phyloP scores from a whole-genome alignment of 2,888 invertebrate genomes.

The Machimus atricapillus region DNA sequence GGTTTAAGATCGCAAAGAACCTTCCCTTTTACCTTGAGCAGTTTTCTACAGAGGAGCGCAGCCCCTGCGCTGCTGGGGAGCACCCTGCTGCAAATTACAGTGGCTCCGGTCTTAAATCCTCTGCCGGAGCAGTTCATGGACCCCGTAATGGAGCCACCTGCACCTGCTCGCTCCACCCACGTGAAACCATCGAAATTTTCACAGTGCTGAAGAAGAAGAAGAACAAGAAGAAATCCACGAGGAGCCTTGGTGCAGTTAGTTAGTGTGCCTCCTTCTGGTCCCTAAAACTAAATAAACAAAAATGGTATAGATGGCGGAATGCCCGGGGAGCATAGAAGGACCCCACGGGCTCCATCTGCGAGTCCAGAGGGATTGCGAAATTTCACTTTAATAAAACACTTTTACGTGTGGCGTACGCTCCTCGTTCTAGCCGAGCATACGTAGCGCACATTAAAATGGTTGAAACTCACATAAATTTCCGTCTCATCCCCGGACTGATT shows the following conservation, averaged over 20 bases:
- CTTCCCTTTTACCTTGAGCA: background rate
- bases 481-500: constrained; percentile 26
- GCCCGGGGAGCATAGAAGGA: background rate
- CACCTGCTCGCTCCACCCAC: constrained; percentile 5
- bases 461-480: constrained; percentile 28
- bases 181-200: constrained; percentile 13
- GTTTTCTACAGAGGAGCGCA: background rate
- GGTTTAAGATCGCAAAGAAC: constrained; percentile 14
- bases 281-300: constrained; percentile 10
- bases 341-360: background rate
- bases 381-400: constrained; percentile 6
- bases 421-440: constrained; percentile 13
- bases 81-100: constrained; percentile 18
- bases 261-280: background rate
- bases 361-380: background rate
- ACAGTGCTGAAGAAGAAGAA: background rate
- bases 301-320: background rate
- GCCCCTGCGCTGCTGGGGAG: background rate
- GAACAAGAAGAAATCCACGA: constrained; percentile 13
- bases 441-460: constrained; percentile 13
- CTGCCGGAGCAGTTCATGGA: constrained; percentile 16
- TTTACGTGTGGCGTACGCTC: constrained; percentile 14
- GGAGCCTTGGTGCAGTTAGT: background rate
- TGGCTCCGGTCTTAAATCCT: constrained; percentile 23
- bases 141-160: constrained; percentile 15